These are phyloP conservation scores for Zygogramma bicolorata DNA, from an alignment of 2,888 invertebrate genomes.

Conservation along the genomic window DNA sequence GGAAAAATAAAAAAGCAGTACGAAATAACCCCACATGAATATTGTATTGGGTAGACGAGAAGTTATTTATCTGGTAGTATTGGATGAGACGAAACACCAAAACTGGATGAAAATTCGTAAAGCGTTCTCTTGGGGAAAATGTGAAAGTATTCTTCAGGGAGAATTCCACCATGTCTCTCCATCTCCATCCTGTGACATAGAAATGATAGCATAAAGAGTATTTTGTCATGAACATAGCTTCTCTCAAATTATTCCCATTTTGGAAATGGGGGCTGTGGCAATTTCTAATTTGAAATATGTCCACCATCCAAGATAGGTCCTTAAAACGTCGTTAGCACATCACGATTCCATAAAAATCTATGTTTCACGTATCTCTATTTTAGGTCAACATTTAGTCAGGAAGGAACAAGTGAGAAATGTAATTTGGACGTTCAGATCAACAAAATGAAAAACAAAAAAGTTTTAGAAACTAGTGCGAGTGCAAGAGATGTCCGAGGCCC, in stretches of 20 bases:
- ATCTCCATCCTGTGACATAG: background rate
- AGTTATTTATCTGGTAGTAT: background rate
- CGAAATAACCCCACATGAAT: no score
- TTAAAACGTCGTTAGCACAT: background rate
- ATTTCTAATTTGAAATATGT: no score
- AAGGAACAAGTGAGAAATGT: background rate
- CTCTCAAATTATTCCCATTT: background rate
- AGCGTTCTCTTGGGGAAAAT: background rate
- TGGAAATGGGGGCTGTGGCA: no score
- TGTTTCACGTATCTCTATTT: background rate
- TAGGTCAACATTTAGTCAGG: background rate
- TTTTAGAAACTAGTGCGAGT: no score
- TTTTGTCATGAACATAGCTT: background rate
- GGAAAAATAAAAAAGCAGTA: no score
- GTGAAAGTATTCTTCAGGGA: background rate
- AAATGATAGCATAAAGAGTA: background rate
- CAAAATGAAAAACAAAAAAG: no score
- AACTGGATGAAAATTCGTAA: background rate
- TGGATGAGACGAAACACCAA: background rate
- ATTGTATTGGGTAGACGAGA: background rate
- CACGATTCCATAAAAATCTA: background rate
- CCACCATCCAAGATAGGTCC: background rate
- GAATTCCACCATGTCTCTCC: background rate
- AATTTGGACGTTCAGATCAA: background rate
- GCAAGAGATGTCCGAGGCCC: no score